Evolutionary conservation across 2,113 vertebrate species (phyloP).

Genomic region (Rhinogobius similis): DNA sequence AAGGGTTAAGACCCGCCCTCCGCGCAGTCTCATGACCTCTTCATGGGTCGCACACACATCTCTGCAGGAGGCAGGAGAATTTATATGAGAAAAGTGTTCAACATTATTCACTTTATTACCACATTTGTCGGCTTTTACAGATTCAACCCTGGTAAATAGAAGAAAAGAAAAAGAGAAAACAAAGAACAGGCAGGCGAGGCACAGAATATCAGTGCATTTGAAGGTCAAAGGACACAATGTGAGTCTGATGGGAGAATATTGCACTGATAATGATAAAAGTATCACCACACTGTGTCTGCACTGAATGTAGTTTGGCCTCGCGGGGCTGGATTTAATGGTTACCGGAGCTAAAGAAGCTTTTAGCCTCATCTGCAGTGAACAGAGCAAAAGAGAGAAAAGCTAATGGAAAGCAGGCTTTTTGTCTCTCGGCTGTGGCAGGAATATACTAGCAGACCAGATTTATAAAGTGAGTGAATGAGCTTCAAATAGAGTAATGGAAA

Average conservation of each 20-base stretch:
- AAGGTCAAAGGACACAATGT: constrained; percentile 46
- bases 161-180: not conserved
- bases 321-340: constrained; percentile 53
- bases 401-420: constrained; percentile 33
- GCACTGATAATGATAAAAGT: constrained; percentile 42
- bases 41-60: constrained; percentile 41
- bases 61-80: constrained; percentile 47
- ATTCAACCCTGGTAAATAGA: constrained; percentile 18
- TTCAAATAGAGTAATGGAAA: not conserved
- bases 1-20: constrained; percentile 56
- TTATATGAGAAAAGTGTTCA: constrained; percentile 3
- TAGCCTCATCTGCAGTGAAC: constrained; percentile 26
- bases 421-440: not conserved
- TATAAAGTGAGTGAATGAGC: not conserved
- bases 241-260: constrained; percentile 44
- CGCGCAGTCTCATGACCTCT: constrained; percentile 69
- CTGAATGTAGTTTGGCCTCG: constrained; percentile 38
- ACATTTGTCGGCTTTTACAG: constrained; percentile 27
- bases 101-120: constrained; percentile 26
- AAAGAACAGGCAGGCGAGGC: not conserved
- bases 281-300: constrained; percentile 19
- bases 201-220: constrained; percentile 25
- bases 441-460: too few relatives aligned
- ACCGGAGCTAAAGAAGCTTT: constrained; percentile 39
- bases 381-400: constrained; percentile 30